Evolutionary conservation across 2,797 vertebrate genomes (phyloP), one percentile per base, ranked within the genome.

Genomic region (Alfaro cultratus): DNA sequence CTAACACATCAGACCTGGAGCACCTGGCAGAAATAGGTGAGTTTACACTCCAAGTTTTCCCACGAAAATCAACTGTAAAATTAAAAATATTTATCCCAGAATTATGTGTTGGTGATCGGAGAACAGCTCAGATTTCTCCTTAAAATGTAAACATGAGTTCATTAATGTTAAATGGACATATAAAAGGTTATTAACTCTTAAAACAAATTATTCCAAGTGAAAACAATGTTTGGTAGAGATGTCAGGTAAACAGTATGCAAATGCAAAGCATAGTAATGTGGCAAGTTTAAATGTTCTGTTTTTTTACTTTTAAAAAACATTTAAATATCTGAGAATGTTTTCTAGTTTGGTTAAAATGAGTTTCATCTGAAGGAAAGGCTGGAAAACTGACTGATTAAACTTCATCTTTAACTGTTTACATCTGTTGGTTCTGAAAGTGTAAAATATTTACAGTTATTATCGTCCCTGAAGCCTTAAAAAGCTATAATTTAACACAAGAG

Each of bases 11-110:
- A 4, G 93, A 96, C 45, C 90, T 95, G 83, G 95, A 96, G 83
- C 91, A 94, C 86, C 83, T 96, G 82, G 95, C 94, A n/a, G 95
- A 97, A 51, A 87, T 92, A 11, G 94, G 95, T 94, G 82, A 92
- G 89, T 81, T 68, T 60, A 41, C 21, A 10, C 18, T 8, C 13
- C 9, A 21, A 18, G 55, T 31, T 64, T 64, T 3, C 62, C 34
- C 62, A 64, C 41, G 23, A 68, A 41, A 1, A 41, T 26, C 11
- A 41, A 41, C 4, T 5, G 18, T 5, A 10, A 36, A 64, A 9
- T 36, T 7, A 2, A 21, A 21, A 21, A 39, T 67, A 39, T 39
- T 39, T 67, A 39, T 67, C 18, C 36, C 36, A 39, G 8, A 41
- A 39, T 23, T 26, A 41, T 68, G 21, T 68, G 34, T 26, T 26